A percentile compares a stretch with the other conserved stretches of the same genome.
Evolutionary conservation across 2,888 invertebrate species (phyloP).

Genomic region (Allolobophora icterica): DNA sequence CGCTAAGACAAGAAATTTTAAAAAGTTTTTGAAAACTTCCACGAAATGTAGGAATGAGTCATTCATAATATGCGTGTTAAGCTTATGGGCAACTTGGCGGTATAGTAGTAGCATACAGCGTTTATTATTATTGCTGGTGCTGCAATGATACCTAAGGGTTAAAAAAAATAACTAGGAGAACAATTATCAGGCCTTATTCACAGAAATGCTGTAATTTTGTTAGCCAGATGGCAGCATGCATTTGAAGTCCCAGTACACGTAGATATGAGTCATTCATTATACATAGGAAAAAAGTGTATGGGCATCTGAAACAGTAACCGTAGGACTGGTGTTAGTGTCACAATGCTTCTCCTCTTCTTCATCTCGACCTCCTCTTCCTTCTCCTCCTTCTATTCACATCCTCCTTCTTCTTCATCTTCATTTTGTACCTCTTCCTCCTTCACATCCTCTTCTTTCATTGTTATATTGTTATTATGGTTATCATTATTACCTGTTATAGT

Average conservation of each 20-base stretch:
- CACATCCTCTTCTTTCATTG: not conserved
- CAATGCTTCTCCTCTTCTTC: not conserved
- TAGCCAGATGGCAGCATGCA: not conserved
- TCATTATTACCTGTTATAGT: conserved; percentile 67
- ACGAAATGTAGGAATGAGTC: too few species aligned
- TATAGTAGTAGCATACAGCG: not conserved
- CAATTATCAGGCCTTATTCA: not conserved
- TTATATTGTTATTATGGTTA: not conserved
- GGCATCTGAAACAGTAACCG: not conserved
- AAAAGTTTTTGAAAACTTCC: too few species aligned
- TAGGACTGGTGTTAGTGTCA: not conserved
- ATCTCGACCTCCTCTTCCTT: not conserved
- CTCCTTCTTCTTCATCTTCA: too few species aligned
- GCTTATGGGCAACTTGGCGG: too few species aligned
- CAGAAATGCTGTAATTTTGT: not conserved
- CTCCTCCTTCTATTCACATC: not conserved
- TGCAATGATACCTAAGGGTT: not conserved
- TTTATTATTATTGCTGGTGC: not conserved
- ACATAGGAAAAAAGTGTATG: not conserved
- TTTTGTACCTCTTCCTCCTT: not conserved
- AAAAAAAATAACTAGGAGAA: not conserved
- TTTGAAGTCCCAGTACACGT: not conserved
- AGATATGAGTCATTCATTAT: not conserved
- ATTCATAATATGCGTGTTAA: too few species aligned
- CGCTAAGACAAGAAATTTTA: too few species aligned